phyloP scores from a whole-genome alignment of 1,140 invertebrate species.

The Mamestra configurata region DNA sequence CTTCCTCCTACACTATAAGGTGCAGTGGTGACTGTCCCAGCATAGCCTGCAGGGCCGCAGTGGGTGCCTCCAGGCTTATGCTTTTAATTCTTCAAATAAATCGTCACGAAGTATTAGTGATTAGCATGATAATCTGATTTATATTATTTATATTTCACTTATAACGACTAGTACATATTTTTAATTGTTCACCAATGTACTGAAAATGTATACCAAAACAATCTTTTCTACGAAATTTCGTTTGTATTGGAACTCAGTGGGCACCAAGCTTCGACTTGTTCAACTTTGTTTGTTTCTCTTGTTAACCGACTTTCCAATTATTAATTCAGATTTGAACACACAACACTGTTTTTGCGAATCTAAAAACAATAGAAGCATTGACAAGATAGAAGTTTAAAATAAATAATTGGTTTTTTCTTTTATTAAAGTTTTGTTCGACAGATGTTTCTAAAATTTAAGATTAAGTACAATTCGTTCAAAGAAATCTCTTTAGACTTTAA shows the following conservation, averaged over 20 bases:
- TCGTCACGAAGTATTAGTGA: no score
- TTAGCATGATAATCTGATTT: no score
- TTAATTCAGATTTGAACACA: slow-evolving; percentile 29
- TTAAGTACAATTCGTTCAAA: background rate
- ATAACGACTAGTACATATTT: no score
- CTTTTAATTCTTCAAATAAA: no score
- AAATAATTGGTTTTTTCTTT: slow-evolving; percentile 7
- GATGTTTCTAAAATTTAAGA: background rate
- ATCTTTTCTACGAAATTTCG: background rate
- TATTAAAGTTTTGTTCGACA: background rate
- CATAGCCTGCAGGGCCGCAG: no score
- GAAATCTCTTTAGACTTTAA: background rate
- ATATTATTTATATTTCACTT: no score
- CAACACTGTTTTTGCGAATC: background rate
- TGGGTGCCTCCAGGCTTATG: no score
- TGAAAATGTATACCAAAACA: background rate
- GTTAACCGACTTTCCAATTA: no score
- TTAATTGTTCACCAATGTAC: no score
- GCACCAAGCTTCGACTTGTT: slow-evolving; percentile 25
- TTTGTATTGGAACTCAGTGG: background rate
- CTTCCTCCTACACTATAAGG: no score
- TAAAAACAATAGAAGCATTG: background rate
- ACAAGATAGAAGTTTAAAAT: background rate
- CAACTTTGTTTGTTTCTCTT: slow-evolving; percentile 36
- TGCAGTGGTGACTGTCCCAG: no score